Evolutionary conservation across 2,797 vertebrate genomes (phyloP), one percentile per base, ranked within the genome.

Genomic region (Notolabrus celidotus): DNA sequence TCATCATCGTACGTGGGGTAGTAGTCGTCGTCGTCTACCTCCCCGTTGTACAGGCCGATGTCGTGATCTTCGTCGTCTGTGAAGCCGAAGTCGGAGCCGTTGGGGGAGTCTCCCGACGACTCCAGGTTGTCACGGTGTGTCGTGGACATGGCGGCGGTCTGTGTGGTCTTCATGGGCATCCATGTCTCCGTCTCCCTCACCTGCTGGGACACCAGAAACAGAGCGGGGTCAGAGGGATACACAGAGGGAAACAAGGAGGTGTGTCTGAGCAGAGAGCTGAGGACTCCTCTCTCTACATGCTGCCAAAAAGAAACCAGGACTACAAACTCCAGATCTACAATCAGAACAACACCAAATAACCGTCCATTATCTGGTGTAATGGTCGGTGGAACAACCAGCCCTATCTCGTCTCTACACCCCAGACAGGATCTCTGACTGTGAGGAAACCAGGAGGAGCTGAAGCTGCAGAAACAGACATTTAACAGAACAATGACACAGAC

Each of bases 151-250:
- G 74, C 58, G 0, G 19, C 81, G 0, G 88, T 80, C 43, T 92
- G 82, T 0, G 84, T 83, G 19, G 67, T 82, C 86, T 90, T 95
- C 70, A 90, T 90, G 38, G 96, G 96, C 64, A 96, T 94, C 92
- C 97, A 97, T 1, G 96, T 97, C 90, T 98, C 96, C 0, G 96
- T 98, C 93, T 99, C 97, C 89, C 97, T 92, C 76, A 97, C 96
- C 98, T 99, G 89, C 76, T 88, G 89, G 86, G 83, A 84, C 86
- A 88, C n/a, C 29, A 74, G 51, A 78, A 27, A 68, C 31, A 65
- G 22, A 58, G 4, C 5, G 0, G 29, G 72, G 57, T 85, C 49
- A 92, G 83, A 56, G 62, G 57, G 51, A 43, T 22, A 11, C 42
- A 22, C 9, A 2, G 12, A 11, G 2, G 12, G 12, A 12, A 10